Evolutionary conservation across 2,113 vertebrate genomes (phyloP).

Genomic region (Entomyzon cyanotis): DNA sequence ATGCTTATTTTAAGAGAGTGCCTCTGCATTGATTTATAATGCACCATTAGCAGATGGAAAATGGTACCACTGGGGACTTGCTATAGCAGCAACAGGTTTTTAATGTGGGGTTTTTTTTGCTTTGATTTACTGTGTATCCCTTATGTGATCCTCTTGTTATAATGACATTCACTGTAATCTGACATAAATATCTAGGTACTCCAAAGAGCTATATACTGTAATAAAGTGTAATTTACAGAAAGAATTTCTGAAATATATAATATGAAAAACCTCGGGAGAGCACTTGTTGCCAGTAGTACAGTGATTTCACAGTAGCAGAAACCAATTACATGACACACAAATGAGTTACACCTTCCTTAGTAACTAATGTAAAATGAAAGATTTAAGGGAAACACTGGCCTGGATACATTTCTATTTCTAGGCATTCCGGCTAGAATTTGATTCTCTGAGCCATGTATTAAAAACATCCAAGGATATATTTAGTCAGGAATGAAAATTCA

Average conservation of each 20-base stretch:
- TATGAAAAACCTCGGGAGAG: background rate
- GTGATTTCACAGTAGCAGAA: slow-evolving; percentile 41
- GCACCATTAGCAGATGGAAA: background rate
- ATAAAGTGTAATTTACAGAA: background rate
- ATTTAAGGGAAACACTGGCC: background rate
- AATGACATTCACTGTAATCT: background rate
- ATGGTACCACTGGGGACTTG: background rate
- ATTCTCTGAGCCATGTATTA: background rate
- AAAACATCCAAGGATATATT: background rate
- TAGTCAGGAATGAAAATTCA: background rate
- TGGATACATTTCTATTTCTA: background rate
- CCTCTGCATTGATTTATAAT: slow-evolving; percentile 23
- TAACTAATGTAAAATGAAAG: slow-evolving; percentile 22
- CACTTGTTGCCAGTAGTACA: background rate
- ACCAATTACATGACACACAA: background rate
- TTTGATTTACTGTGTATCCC: slow-evolving; percentile 7
- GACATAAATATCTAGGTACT: background rate
- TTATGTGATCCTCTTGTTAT: background rate
- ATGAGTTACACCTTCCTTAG: background rate
- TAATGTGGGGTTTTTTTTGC: rapidly evolving
- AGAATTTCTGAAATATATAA: background rate
- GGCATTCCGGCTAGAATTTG: background rate
- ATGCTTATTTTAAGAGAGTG: slow-evolving; percentile 1
- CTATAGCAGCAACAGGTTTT: background rate
- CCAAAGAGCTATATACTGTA: background rate